These are phyloP conservation scores for Tinea trinotella DNA, from an alignment of 2,888 invertebrate species.

Conservation along the genomic window DNA sequence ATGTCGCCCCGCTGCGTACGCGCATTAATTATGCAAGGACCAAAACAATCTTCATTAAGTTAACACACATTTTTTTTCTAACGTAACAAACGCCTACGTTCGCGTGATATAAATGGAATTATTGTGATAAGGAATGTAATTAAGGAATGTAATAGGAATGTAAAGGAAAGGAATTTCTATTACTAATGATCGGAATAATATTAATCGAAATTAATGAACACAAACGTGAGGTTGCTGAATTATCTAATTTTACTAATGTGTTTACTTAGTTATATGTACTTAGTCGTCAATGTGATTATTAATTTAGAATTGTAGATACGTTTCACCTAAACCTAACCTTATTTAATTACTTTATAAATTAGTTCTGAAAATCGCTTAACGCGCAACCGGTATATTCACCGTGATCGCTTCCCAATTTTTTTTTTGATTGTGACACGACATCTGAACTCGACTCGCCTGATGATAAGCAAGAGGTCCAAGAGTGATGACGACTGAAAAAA, in stretches of 20 bases:
- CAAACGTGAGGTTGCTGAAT: conserved; percentile 14
- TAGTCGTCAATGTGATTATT: no score
- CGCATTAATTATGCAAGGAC: conserved; percentile 68
- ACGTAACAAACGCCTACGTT: conserved; percentile 4
- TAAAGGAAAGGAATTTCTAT: background rate
- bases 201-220: conserved; percentile 15
- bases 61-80: conserved; percentile 46
- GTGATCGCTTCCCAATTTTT: no score
- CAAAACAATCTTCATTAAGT: conserved; percentile 62
- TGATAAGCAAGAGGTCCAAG: no score
- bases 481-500: no score
- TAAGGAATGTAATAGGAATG: background rate
- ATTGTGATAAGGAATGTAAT: conserved; percentile 15
- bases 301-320: no score
- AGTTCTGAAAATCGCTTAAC: no score
- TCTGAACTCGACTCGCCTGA: no score
- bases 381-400: no score
- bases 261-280: no score
- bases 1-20: conserved; percentile 59
- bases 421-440: no score
- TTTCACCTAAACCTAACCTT: no score
- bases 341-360: no score
- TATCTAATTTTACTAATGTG: conserved; percentile 13
- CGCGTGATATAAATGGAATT: conserved; percentile 5
- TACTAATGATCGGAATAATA: conserved; percentile 12